phyloP scores from a whole-genome alignment of 2,888 invertebrate genomes.

The Merodon equestris region DNA sequence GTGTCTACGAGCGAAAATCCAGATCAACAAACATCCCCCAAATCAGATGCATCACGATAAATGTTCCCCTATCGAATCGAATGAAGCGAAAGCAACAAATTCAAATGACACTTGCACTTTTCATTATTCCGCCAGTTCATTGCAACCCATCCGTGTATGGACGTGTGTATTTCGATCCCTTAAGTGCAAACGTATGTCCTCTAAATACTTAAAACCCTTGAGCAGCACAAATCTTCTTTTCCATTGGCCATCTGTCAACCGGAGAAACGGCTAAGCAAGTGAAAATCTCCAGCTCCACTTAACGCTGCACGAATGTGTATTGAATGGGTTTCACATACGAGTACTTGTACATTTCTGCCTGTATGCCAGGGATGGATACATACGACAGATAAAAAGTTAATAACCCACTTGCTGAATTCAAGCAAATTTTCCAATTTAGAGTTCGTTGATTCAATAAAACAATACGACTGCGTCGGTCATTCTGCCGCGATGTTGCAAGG shows the following conservation, averaged over 20 bases:
- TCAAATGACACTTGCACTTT: constrained; percentile 15
- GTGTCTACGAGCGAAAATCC: no score
- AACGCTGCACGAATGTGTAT: no score
- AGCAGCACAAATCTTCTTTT: constrained; percentile 10
- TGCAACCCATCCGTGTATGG: no score
- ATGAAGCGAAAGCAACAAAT: background rate
- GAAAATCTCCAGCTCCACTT: background rate
- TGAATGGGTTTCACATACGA: no score
- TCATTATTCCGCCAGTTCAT: constrained; percentile 1
- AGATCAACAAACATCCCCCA: no score
- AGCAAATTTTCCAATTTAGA: constrained; percentile 65
- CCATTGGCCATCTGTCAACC: constrained; percentile 4
- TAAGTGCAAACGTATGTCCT: constrained; percentile 61
- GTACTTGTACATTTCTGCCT: background rate
- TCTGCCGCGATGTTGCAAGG: constrained; percentile 14
- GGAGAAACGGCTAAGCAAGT: background rate
- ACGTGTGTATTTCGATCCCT: constrained; percentile 24
- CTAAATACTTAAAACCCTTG: constrained; percentile 11
- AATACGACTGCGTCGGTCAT: constrained; percentile 37
- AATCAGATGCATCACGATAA: no score
- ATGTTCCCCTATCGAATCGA: background rate
- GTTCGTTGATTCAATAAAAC: constrained; percentile 68
- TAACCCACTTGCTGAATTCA: constrained; percentile 49
- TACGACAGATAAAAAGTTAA: constrained; percentile 34
- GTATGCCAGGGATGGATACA: constrained; percentile 17